Conservation (phyloP, 2,113 vertebrate species). For the Plestiodon gilberti region DNA sequence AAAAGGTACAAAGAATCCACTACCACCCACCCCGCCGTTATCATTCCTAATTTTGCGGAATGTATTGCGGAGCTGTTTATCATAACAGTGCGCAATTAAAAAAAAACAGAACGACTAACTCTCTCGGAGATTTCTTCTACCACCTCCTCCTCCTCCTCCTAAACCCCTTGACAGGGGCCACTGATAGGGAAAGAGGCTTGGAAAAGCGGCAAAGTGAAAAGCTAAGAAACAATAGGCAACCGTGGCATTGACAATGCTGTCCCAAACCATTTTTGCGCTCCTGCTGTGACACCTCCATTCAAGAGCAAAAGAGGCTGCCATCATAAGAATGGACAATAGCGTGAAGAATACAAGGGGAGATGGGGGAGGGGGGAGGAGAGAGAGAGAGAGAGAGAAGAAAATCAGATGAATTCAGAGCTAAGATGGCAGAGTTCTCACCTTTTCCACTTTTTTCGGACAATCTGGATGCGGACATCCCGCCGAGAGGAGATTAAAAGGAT, state of each 20-base stretch:
- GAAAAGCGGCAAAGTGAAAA: conserved; percentile 71
- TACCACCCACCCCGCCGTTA: conserved; percentile 43
- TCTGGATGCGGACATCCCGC: conserved; percentile 76
- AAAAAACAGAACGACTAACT: conserved; percentile 70
- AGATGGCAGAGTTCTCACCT: conserved; percentile 79
- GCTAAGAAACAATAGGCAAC: conserved; percentile 77
- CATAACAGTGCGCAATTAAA: conserved; percentile 67
- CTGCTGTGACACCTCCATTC: conserved; percentile 77
- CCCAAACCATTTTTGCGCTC: conserved; percentile 67
- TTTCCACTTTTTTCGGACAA: conserved; percentile 68
- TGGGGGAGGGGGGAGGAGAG: conserved; percentile 33
- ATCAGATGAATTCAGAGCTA: conserved; percentile 77
- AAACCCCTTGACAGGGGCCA: conserved; percentile 72
- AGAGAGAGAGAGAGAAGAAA: conserved; percentile 53
- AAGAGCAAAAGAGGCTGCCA: conserved; percentile 75
- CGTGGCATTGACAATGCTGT: conserved; percentile 77
- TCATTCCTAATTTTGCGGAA: conserved; percentile 72
- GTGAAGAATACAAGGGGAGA: conserved; percentile 72
- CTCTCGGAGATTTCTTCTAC: conserved; percentile 73
- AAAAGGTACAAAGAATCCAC: conserved; percentile 48
- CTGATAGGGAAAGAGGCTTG: conserved; percentile 72
- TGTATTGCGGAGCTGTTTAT: conserved; percentile 75
- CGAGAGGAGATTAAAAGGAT: conserved; percentile 74
- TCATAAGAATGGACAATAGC: conserved; percentile 74
- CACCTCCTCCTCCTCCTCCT: conserved; percentile 74